These are phyloP conservation scores for Laticauda colubrina DNA, from an alignment of 2,113 vertebrate species.

Conservation along the genomic window DNA sequence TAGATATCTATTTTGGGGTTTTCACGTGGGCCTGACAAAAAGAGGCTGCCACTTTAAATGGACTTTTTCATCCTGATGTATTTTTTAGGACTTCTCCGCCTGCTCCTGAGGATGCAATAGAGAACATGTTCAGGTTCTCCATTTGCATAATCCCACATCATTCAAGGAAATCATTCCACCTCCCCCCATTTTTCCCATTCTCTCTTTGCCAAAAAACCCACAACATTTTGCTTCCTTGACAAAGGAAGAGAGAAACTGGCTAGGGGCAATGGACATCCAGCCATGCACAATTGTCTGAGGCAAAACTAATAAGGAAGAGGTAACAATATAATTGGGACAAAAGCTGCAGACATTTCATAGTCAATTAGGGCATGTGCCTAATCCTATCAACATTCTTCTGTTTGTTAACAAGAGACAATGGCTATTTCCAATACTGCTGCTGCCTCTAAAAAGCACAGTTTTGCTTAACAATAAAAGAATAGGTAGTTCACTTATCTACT, in stretches of 20 bases:
- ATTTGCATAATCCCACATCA: background rate
- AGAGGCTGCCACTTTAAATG: background rate
- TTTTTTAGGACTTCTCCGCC: background rate
- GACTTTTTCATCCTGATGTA: background rate
- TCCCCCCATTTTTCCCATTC: background rate
- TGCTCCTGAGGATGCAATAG: background rate
- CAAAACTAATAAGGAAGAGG: background rate
- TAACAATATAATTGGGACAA: background rate
- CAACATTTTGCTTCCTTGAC: background rate
- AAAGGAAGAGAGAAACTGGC: background rate
- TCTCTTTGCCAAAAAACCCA: background rate
- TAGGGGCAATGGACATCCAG: background rate
- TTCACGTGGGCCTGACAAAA: background rate
- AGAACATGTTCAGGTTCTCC: background rate
- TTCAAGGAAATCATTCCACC: background rate
- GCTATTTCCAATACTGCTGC: background rate
- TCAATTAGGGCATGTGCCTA: background rate
- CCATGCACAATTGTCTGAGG: background rate
- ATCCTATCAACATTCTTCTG: background rate
- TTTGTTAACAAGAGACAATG: background rate
- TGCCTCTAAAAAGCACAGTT: background rate
- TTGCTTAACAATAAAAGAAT: background rate
- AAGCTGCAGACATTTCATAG: background rate
- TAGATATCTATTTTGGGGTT: background rate
- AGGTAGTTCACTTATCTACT: background rate